Evolutionary conservation across 2,888 invertebrate genomes (phyloP), one percentile per base, ranked within the genome.

Genomic region (Periphyllus acericola): DNA sequence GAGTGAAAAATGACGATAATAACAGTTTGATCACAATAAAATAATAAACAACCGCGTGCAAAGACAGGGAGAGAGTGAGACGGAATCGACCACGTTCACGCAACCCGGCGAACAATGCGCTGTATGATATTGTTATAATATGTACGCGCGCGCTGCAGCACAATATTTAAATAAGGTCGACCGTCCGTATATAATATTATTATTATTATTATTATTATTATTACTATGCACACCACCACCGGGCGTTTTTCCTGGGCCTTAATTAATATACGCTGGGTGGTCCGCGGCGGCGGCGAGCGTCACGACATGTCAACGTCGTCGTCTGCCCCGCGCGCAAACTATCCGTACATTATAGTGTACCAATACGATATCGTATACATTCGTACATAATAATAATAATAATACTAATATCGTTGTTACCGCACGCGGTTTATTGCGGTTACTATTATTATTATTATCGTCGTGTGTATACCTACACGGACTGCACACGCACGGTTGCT

Each of bases 231-330:
- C 29, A 71, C 71, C 71, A 85, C 79, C 55, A n/a, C n/a, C 25
- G 78, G 78, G 25, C 85, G 85, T 78, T 85, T 84, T 76, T 66
- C 29, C 85, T 52, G 55, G 79, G 34, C 86, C 86, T 79, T 86
- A 86, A 86, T 86, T 86, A 86, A 72, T 86, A 83, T 76, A 80
- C 80, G 25, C 80, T 80, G 86, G 86, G 86, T 86, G 86, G 86
- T 86, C 86, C 80, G 79, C 80, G 36, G 36, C 86, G 36, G 36
- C 86, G 60, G 55, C 78, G 68, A 79, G 11, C 85, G 86, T 86
- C 86, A 86, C 86, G 86, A 86, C 86, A 86, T 86, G 86, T 86
- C 86, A 86, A 86, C 86, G 86, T 86, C 86, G 60, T 40, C 36
- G n/a, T 34, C 32, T 32, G 60, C 40, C 46, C 52, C 36, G 55